Percentiles rank a stretch among this genome's conserved stretches.
Evolutionary conservation across 2,888 invertebrate species (phyloP).

Genomic region (Bimastos eiseni): DNA sequence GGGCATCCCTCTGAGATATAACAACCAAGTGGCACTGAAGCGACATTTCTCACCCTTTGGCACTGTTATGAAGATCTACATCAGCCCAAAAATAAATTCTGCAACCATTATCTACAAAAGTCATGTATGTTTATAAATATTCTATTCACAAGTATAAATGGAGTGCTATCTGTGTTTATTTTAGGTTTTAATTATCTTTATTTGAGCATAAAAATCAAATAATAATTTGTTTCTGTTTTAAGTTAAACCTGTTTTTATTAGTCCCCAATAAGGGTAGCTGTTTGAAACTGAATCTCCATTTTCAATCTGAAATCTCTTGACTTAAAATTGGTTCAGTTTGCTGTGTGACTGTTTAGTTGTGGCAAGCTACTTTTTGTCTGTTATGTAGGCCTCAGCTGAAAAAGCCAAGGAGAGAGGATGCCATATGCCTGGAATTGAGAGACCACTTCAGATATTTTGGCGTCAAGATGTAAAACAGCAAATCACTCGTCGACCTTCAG

Average conservation of each 20-base stretch:
- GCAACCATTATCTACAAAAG: background rate
- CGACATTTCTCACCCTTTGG: constrained; percentile 1
- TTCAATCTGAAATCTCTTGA: background rate
- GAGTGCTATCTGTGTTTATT: background rate
- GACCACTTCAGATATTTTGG: constrained; percentile 31
- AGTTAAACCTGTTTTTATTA: background rate
- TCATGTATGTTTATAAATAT: background rate
- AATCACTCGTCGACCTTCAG: background rate
- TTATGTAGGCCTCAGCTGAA: constrained; percentile 53
- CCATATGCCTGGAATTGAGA: background rate
- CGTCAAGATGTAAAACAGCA: constrained; percentile 38
- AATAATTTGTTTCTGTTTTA: background rate
- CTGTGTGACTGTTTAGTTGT: background rate
- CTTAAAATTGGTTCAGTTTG: background rate
- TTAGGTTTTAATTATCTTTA: background rate
- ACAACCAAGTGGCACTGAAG: background rate
- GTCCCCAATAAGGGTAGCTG: background rate
- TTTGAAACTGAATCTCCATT: background rate
- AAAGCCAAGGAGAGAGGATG: constrained; percentile 58
- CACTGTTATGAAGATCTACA: background rate
- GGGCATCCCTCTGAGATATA: background rate
- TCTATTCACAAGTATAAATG: background rate
- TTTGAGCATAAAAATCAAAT: background rate
- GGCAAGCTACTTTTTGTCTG: background rate
- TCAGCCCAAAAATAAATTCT: background rate